A percentile compares a stretch with the other conserved stretches of the same genome.
phyloP scores from a whole-genome alignment of 2,113 vertebrate genomes.

The Hepsetus odoe region DNA sequence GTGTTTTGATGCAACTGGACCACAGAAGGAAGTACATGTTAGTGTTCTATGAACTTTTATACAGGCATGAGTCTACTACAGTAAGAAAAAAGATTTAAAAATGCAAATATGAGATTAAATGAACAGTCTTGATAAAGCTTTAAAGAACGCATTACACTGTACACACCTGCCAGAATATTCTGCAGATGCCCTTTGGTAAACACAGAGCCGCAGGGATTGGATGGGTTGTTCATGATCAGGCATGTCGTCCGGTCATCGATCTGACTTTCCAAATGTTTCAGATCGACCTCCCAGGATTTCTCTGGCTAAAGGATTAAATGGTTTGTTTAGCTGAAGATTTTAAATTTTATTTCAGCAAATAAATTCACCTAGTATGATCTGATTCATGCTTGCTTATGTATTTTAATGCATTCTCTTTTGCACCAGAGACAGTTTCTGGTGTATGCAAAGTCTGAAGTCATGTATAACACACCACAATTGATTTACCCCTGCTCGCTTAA shows the following conservation, averaged over 20 bases:
- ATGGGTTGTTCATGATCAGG: slow-evolving; percentile 93
- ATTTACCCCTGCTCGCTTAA: neutral
- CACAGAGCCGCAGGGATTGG: slow-evolving; percentile 96
- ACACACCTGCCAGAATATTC: slow-evolving; percentile 85
- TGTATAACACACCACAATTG: too few species aligned
- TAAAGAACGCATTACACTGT: neutral
- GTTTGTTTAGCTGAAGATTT: neutral
- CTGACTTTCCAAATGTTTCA: slow-evolving; percentile 91
- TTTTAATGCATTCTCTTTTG: too few species aligned
- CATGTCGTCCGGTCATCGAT: slow-evolving; percentile 93
- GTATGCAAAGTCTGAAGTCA: neutral
- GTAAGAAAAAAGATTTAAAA: neutral
- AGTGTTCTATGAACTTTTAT: neutral
- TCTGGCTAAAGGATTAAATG: slow-evolving; percentile 80
- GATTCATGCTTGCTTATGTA: too few species aligned
- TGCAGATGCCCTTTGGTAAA: slow-evolving; percentile 88
- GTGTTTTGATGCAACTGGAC: slow-evolving; percentile 89
- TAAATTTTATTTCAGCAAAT: neutral
- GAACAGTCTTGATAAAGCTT: neutral
- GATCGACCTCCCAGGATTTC: slow-evolving; percentile 91
- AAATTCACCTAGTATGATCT: too few species aligned
- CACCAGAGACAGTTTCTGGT: neutral
- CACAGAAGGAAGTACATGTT: slow-evolving; percentile 30
- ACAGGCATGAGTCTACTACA: neutral
- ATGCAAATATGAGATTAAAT: neutral